Conservation (phyloP, 2,888 invertebrate genomes). For the Druceiella hillmani region DNA sequence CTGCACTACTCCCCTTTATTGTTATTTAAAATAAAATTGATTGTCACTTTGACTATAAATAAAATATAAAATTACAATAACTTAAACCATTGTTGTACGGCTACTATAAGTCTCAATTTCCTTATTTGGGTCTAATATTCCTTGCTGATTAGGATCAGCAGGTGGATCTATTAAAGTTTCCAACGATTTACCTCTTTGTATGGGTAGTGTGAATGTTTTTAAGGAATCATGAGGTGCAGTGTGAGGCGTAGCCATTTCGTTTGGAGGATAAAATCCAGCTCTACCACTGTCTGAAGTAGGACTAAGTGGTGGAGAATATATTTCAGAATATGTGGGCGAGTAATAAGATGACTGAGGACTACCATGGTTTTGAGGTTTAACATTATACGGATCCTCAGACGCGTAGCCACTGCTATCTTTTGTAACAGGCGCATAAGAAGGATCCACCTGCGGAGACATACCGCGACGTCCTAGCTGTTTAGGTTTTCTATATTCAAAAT, state of each 20-base stretch:
- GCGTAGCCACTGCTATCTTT: conserved; percentile 30
- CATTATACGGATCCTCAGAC: conserved; percentile 43
- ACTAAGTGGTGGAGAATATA: conserved; percentile 46
- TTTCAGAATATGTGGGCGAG: conserved; percentile 48
- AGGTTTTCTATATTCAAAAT: conserved; percentile 54
- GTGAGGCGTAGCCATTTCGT: conserved; percentile 38
- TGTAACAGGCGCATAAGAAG: conserved; percentile 41
- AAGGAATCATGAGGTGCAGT: conserved; percentile 40
- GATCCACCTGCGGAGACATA: conserved; percentile 41
- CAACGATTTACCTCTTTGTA: conserved; percentile 40
- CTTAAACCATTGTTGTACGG: conserved; percentile 46
- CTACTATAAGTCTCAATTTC: conserved; percentile 41
- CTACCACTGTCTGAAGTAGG: conserved; percentile 40
- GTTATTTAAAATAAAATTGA: no score
- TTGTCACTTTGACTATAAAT: no score
- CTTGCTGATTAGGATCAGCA: conserved; percentile 23
- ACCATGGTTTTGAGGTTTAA: conserved; percentile 38
- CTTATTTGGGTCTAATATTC: conserved; percentile 16
- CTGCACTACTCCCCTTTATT: no score
- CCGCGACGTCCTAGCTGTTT: conserved; percentile 55
- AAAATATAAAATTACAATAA: no score
- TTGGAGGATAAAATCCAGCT: conserved; percentile 37
- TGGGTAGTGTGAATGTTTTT: conserved; percentile 43
- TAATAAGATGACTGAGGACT: conserved; percentile 45
- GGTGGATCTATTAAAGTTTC: conserved; percentile 45